Conservation (phyloP, 2,888 invertebrate genomes). For the Hoplodrina blanda region DNA sequence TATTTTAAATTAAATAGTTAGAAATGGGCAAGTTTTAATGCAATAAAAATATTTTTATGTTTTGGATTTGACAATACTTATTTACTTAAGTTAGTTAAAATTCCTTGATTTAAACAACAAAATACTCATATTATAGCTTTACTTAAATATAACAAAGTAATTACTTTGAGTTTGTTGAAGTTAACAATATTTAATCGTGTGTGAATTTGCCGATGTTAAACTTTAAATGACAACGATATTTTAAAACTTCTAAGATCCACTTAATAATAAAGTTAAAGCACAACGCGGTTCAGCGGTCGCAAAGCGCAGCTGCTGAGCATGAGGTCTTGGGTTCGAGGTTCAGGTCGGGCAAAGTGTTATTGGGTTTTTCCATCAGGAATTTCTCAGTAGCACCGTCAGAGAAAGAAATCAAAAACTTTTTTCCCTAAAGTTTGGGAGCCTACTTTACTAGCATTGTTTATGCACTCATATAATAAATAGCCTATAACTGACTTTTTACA, state of each 20-base stretch:
- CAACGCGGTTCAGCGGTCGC: no score
- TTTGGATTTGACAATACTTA: not conserved
- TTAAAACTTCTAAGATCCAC: not conserved
- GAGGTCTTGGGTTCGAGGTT: no score
- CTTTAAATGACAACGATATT: not conserved
- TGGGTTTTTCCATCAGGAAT: no score
- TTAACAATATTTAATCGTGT: not conserved
- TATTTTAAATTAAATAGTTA: slow-evolving; percentile 22
- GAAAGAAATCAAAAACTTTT: slow-evolving; percentile 20
- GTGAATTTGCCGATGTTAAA: not conserved
- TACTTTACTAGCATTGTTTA: not conserved
- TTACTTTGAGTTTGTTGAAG: not conserved
- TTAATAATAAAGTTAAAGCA: no score
- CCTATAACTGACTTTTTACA: no score
- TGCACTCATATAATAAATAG: not conserved
- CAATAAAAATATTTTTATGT: not conserved
- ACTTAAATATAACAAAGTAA: not conserved
- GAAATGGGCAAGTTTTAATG: slow-evolving; percentile 10
- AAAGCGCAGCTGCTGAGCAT: no score
- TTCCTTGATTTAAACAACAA: not conserved
- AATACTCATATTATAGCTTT: no score
- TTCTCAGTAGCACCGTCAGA: no score
- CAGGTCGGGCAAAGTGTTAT: no score
- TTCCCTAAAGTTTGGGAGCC: slow-evolving; percentile 12
- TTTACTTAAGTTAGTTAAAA: not conserved